A percentile compares a stretch with the other conserved stretches of the same genome.
Evolutionary conservation across 2,113 vertebrate genomes (phyloP).

Genomic region (Orthonyx spaldingii): DNA sequence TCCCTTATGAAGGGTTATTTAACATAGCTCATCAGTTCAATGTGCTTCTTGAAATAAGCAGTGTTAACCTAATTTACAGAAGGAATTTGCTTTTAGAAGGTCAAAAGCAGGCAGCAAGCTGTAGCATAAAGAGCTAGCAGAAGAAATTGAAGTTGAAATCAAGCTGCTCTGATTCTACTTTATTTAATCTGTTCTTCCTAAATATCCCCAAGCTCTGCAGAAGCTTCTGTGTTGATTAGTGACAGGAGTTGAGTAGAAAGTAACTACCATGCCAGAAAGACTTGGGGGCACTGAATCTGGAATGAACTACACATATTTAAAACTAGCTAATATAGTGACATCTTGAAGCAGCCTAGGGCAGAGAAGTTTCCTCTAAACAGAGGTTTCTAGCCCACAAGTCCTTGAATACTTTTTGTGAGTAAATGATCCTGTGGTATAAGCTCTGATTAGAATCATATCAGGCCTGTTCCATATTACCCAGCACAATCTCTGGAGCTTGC

Average conservation of each 20-base stretch:
- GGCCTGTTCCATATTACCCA: slow-evolving; percentile 15
- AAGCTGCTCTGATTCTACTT: neutral
- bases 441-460: slow-evolving; percentile 41
- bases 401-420: slow-evolving; percentile 1
- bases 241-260: neutral
- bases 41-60: neutral
- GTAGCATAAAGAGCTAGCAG: neutral
- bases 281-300: neutral
- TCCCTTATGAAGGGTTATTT: neutral
- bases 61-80: neutral
- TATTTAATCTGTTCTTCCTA: neutral
- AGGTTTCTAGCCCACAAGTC: neutral
- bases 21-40: neutral
- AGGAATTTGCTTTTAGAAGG: neutral
- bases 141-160: neutral
- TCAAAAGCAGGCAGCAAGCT: neutral
- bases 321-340: neutral
- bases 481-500: neutral
- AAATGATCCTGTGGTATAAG: neutral
- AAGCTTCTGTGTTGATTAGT: neutral
- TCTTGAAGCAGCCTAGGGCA: slow-evolving; percentile 11
- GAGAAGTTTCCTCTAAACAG: slow-evolving; percentile 16
- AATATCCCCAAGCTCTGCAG: neutral
- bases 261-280: neutral
- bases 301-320: neutral